Evolutionary conservation across 1,140 invertebrate genomes (phyloP).

Genomic region (Anastrepha obliqua): DNA sequence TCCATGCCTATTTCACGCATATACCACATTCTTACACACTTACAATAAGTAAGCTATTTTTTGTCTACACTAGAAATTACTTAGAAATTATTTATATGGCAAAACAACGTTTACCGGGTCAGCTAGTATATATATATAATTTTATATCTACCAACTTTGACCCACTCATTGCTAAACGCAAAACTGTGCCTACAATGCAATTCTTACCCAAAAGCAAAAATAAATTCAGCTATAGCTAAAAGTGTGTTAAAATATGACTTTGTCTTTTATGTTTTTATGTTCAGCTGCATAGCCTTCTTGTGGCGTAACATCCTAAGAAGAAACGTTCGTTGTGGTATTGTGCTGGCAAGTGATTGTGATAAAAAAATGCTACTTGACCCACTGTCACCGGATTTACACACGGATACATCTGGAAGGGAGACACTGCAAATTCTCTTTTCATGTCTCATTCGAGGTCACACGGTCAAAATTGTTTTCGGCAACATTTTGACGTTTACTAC

Average conservation of each 20-base stretch:
- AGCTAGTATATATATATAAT: too few relatives aligned
- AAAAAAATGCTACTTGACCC: constrained; percentile 30
- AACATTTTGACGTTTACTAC: too few relatives aligned
- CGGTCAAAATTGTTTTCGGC: too few relatives aligned
- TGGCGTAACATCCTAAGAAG: neutral
- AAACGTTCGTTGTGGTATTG: constrained; percentile 1
- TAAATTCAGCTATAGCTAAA: neutral
- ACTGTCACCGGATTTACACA: neutral
- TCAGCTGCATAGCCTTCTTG: constrained; percentile 33
- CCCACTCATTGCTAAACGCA: neutral
- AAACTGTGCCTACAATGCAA: neutral
- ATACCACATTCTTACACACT: too few relatives aligned
- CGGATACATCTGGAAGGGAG: too few relatives aligned
- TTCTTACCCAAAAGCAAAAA: neutral
- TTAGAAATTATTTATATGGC: too few relatives aligned
- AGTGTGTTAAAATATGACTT: neutral
- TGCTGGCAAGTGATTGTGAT: constrained; percentile 33
- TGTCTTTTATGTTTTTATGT: constrained; percentile 32
- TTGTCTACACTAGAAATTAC: too few relatives aligned
- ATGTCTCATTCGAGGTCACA: too few relatives aligned
- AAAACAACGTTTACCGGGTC: too few relatives aligned
- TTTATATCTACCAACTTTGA: neutral
- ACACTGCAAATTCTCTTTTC: too few relatives aligned
- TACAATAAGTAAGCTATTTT: too few relatives aligned
- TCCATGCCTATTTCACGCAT: too few relatives aligned